These are phyloP conservation scores for Varecia variegata DNA, from an alignment of 2,797 vertebrate species.

Conservation along the genomic window DNA sequence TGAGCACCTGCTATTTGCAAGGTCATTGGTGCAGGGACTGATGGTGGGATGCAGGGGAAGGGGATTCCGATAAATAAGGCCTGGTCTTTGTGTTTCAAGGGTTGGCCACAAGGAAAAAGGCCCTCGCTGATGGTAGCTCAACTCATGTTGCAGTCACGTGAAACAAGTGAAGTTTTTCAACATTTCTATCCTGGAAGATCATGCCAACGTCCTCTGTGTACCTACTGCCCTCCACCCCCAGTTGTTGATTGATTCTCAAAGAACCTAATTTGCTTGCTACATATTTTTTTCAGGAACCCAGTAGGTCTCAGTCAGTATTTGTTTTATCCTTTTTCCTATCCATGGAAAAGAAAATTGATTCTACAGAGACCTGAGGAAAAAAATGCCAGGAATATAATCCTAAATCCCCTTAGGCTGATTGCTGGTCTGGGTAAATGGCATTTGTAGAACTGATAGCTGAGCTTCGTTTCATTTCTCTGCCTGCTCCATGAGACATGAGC, in stretches of 20 bases:
- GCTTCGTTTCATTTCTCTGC: not conserved
- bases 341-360: not conserved
- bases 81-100: not conserved
- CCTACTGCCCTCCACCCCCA: accelerated
- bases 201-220: not conserved
- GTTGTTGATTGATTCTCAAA: not conserved
- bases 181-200: not conserved
- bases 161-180: not conserved
- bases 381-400: not conserved
- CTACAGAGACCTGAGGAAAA: not conserved
- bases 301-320: not conserved
- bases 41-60: not conserved
- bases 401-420: not conserved
- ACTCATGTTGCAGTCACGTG: not conserved
- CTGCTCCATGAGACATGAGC: not conserved
- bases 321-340: not conserved
- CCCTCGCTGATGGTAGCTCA: not conserved
- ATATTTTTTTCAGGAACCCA: not conserved
- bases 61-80: not conserved
- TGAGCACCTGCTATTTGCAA: not conserved
- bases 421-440: not conserved
- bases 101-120: not conserved
- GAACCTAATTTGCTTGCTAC: not conserved
- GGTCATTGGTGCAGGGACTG: not conserved
- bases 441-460: not conserved